Evolutionary conservation across 2,888 invertebrate species (phyloP), one percentile per base, ranked within the genome.

Genomic region (Ommatoiulus sabulosus): DNA sequence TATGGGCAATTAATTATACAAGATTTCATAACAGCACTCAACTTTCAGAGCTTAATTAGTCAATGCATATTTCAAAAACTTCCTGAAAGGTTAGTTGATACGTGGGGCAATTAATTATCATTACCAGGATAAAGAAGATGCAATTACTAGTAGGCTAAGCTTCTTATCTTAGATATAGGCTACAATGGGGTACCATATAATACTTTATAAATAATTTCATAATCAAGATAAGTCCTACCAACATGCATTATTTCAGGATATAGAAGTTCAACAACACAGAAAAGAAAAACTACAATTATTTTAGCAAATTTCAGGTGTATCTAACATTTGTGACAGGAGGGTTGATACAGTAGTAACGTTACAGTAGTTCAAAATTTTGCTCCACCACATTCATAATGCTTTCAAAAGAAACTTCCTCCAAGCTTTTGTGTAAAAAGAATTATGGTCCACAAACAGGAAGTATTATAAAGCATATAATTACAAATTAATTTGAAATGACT

Each of bases 321-420:
- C n/a, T 10, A 5, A 72, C 10, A 10, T 63, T 20, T 72, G 72
- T 72, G 72, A 35, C 10, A 72, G 24, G 24, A 24, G 24, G 24
- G 24, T 24, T 52, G 12, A 15, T n/a, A 72, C n/a, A 15, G 52
- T 24, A 24, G 80, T 2, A 24, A 35, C 12, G 15, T 15, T 35
- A 80, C 8, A 24, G 15, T 80, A 35, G 24, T 35, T 35, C 35
- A 80, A 80, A 35, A 80, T 35, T 35, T 1, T 80, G 35, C 80
- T 15, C 15, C 15, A 43, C 80, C 12, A 80, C 80, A 80, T 80
- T 80, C 35, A 80, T 12, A 43, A 80, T 15, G 15, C 12, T 35
- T 15, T 80, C 80, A 80, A 80, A 80, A 80, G 80, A 80, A 80
- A 80, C 80, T 80, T 80, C 80, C 80, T 43, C 35, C 80, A 80